Evolutionary conservation across 2,113 vertebrate genomes (phyloP).

Genomic region (Hymenochirus boettgeri): DNA sequence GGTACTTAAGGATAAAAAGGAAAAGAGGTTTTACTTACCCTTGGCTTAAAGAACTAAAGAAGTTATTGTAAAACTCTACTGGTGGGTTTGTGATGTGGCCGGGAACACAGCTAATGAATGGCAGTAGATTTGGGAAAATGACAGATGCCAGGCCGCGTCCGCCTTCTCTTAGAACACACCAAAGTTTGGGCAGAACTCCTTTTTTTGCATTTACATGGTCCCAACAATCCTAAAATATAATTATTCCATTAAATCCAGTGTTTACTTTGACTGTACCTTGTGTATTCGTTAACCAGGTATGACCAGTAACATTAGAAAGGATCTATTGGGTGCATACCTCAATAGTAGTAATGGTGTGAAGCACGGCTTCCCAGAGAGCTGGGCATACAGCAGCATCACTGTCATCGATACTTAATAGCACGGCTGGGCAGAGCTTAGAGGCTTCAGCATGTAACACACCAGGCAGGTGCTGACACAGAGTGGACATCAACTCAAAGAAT

Average conservation of each 20-base stretch:
- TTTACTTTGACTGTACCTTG: too few species aligned
- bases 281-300: too few species aligned
- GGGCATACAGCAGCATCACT: conserved; percentile 86
- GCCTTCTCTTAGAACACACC: conserved; percentile 78
- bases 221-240: conserved; percentile 83
- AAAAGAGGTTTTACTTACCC: conserved; percentile 68
- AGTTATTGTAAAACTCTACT: conserved; percentile 77
- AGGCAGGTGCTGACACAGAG: conserved; percentile 77
- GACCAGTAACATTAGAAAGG: too few species aligned
- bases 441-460: conserved; percentile 74
- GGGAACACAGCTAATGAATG: conserved; percentile 85
- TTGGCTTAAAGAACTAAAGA: conserved; percentile 75
- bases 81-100: conserved; percentile 67
- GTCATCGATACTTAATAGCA: conserved; percentile 88
- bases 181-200: conserved; percentile 88
- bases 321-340: too few species aligned
- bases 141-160: conserved; percentile 81
- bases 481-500: conserved; percentile 82
- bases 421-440: conserved; percentile 71
- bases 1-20: background rate
- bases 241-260: too few species aligned
- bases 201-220: conserved; percentile 84
- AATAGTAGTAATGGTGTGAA: conserved; percentile 72
- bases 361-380: conserved; percentile 87
- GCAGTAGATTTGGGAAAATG: conserved; percentile 86